Conservation (phyloP, 2,797 vertebrate genomes). For the Onychomys torridus region DNA sequence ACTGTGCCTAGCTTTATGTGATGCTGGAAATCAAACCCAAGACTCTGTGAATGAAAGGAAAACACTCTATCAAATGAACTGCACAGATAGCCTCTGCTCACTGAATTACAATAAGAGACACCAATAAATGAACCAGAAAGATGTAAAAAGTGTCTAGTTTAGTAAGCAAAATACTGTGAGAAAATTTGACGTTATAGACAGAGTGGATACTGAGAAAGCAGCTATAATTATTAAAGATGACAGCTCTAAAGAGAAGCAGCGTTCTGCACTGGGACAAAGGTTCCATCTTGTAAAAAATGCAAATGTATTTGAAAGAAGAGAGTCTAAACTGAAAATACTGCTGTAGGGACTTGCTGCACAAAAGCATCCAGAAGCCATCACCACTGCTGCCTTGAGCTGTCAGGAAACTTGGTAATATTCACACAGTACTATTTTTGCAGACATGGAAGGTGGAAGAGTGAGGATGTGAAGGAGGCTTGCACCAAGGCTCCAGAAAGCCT, state of each 20-base stretch:
- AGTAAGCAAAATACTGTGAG: neutral
- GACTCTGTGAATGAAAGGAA: neutral
- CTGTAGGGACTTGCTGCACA: neutral
- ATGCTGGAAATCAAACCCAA: neutral
- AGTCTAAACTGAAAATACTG: neutral
- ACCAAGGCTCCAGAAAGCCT: neutral
- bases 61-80: neutral
- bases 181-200: neutral
- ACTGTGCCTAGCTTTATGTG: neutral
- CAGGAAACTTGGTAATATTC: neutral
- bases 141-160: neutral
- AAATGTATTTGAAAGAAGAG: neutral
- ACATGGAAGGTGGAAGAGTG: neutral
- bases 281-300: neutral
- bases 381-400: neutral
- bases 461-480: neutral
- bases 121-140: neutral
- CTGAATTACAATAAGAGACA: neutral
- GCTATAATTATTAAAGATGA: neutral
- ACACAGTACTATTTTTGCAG: neutral
- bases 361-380: neutral
- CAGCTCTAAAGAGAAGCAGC: neutral
- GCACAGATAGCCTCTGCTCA: neutral
- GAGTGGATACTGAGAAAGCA: neutral
- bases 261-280: neutral